Evolutionary conservation across 2,888 invertebrate species (phyloP), one percentile per base, ranked within the genome.

Genomic region (Idaea straminata): DNA sequence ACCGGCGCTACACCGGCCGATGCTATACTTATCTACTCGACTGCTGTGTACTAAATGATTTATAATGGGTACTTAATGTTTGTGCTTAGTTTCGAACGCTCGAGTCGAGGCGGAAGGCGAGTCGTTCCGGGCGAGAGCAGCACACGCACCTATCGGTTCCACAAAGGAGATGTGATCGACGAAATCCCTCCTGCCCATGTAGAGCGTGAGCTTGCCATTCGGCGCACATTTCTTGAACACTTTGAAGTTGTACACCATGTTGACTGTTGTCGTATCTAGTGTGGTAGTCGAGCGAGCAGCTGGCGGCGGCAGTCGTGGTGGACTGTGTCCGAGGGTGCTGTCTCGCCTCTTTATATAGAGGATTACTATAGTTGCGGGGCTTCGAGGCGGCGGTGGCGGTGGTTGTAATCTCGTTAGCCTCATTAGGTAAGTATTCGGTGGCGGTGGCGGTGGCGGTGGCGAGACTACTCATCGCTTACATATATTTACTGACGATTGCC

Each of bases 161-260:
- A 97, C 96, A 68, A 95, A 95, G 0, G 97, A 95, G 74, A 98
- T 95, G 81, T 98, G 97, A 85, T 98, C 98, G 68, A 98, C 95
- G 87, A 97, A 98, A 85, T 98, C 98, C 73, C 98, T 94, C 85
- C 97, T 97, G 60, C 96, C 96, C 92, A 98, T 93, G 78, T 98
- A 98, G 76, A 98, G 90, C 59, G 97, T 96, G 77, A 98, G 88
- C 92, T 97, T 97, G 72, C 96, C 96, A 88, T 98, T 98, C 62
- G 98, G 97, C 59, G 97, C 96, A 81, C 95, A 95, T 93, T 98
- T 98, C 90, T 98, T 98, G 89, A 96, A 98, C 83, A 98, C 98
- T 89, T 97, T 96, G 87, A 97, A 97, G 85, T 97, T 97, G 81
- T 95, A 96, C 84, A 97, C 98, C 98, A 98, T 98, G 71, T 85